Evolutionary conservation across 2,888 invertebrate genomes (phyloP), one percentile per base, ranked within the genome.

Genomic region (Tanytarsus gracilentus): DNA sequence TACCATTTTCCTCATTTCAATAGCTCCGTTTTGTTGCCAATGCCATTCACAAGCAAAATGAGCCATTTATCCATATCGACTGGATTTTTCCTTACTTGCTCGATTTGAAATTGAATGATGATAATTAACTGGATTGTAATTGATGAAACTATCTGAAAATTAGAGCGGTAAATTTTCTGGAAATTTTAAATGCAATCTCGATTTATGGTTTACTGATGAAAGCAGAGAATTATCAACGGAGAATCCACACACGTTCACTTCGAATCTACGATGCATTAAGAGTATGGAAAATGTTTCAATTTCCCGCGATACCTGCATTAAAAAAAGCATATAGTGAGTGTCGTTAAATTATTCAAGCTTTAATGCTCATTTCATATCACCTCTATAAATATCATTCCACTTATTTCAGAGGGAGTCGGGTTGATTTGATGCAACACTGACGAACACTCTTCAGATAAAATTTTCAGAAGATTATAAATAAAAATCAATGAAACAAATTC

Each of bases 271-370:
- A 23, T 53, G 36, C 53, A 53, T 25, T 23, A 53, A 36, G 33
- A 36, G 53, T 1, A 33, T 36, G 36, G 53, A 53, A 36, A 23
- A 53, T n/a, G 18, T 53, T 53, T 53, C 53, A 27, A 53, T 29
- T 53, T 53, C 23, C 8, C 14, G 14, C n/a, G 36, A 18, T 18
- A 53, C 25, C 53, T 53, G 33, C 23, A 11, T 44, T 18, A 2
- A 23, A 44, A 5, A n/a, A n/a, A n/a, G n/a, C n/a, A n/a, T n/a
- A n/a, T 36, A 14, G 14, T 36, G 8, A 36, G 2, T 6, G 36
- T 5, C n/a, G 16, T n/a, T 3, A 4, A 33, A 7, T 33, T 14
- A 33, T 6, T 2, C 6, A 6, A 14, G 36, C 7, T 33, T 33
- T 11, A 33, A 14, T n/a, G 2, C 14, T 33, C 14, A n/a, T 9